Evolutionary conservation across 2,888 invertebrate genomes (phyloP).

Genomic region (Ommatoiulus sabulosus): DNA sequence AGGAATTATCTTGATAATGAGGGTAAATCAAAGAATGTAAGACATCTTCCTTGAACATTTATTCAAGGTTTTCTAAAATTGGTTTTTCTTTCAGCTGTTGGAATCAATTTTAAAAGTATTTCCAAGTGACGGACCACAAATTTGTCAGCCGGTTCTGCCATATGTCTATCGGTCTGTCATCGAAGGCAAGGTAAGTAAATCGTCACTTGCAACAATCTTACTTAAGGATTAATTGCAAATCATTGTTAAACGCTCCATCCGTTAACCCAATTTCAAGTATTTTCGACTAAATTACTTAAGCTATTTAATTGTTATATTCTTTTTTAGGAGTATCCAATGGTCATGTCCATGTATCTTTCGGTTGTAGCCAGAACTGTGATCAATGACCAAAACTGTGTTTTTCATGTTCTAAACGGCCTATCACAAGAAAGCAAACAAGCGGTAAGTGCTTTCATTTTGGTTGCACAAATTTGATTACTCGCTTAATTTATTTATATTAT

Average conservation of each 20-base stretch:
- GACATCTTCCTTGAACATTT: background rate
- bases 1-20: slow-evolving; percentile 79
- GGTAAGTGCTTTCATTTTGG: slow-evolving; percentile 62
- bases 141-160: slow-evolving; percentile 73
- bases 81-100: slow-evolving; percentile 69
- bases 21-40: slow-evolving; percentile 66
- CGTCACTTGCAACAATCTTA: background rate
- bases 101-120: slow-evolving; percentile 82
- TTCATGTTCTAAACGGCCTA: slow-evolving; percentile 64
- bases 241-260: background rate
- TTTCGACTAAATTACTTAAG: slow-evolving; percentile 70
- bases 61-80: background rate
- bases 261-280: background rate
- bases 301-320: slow-evolving; percentile 59
- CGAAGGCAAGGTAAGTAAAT: slow-evolving; percentile 64
- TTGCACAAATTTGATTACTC: background rate
- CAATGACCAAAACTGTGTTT: slow-evolving; percentile 66
- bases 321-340: slow-evolving; percentile 77
- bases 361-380: slow-evolving; percentile 81
- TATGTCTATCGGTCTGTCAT: slow-evolving; percentile 64
- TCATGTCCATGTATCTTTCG: slow-evolving; percentile 82
- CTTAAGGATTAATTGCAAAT: too few relatives aligned
- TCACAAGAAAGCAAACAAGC: slow-evolving; percentile 64
- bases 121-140: slow-evolving; percentile 79
- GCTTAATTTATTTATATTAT: too few relatives aligned